These are phyloP conservation scores for Eurosta solidaginis DNA, from an alignment of 1,140 invertebrate species.

Conservation along the genomic window DNA sequence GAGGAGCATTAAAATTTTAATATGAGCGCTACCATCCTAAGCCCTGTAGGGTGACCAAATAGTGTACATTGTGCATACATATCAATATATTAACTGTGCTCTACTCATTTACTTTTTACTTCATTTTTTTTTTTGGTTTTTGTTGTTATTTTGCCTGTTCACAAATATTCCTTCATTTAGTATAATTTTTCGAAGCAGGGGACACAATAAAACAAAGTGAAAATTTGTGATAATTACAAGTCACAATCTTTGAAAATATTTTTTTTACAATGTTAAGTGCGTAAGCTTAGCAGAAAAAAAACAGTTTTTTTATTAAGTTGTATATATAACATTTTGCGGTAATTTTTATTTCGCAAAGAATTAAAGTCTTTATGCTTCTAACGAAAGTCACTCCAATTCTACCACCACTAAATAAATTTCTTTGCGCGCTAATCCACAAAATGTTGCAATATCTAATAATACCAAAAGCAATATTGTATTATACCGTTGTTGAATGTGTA, in stretches of 20 bases:
- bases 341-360: no score
- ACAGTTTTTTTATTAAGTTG: no score
- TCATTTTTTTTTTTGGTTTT: not conserved
- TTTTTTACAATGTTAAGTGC: no score
- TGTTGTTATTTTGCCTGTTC: not conserved
- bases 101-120: not conserved
- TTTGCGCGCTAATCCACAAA: no score
- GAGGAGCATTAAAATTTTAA: not conserved
- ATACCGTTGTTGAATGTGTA: not conserved
- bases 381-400: no score
- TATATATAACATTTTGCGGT: no score
- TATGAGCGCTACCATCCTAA: not conserved
- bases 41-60: no score
- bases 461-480: not conserved
- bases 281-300: no score
- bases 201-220: not conserved
- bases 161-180: conserved; percentile 5
- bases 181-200: not conserved
- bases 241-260: not conserved
- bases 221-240: not conserved
- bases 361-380: no score
- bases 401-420: no score
- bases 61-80: no score
- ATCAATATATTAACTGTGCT: no score
- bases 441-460: not conserved